These are phyloP conservation scores for Nemotelus pantherinus DNA, from an alignment of 2,888 invertebrate genomes.

Conservation along the genomic window DNA sequence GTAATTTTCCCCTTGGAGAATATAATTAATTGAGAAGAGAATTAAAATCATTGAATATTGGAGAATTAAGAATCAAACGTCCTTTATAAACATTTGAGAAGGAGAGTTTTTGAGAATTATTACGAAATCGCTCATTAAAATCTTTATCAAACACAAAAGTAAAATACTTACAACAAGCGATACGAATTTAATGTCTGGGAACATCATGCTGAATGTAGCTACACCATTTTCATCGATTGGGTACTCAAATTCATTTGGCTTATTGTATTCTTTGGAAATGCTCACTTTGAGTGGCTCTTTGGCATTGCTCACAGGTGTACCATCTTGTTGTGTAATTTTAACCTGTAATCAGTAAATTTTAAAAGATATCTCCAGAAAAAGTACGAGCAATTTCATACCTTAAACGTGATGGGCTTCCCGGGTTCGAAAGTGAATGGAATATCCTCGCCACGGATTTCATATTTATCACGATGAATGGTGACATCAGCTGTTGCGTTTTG, in stretches of 20 bases:
- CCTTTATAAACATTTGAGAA: too few species aligned
- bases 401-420: conserved; percentile 83
- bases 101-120: too few species aligned
- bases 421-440: conserved; percentile 91
- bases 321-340: conserved; percentile 78
- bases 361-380: too few species aligned
- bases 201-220: conserved; percentile 71
- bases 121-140: too few species aligned
- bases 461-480: conserved; percentile 79
- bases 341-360: conserved; percentile 61
- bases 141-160: neutral
- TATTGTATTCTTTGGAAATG: conserved; percentile 32
- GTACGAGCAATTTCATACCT: conserved; percentile 66
- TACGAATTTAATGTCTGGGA: conserved; percentile 65
- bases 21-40: too few species aligned
- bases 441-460: conserved; percentile 79
- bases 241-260: conserved; percentile 50
- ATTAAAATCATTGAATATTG: too few species aligned
- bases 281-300: conserved; percentile 67
- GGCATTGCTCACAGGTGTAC: conserved; percentile 71
- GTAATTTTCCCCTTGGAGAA: too few species aligned
- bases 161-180: conserved; percentile 48
- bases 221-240: conserved; percentile 72
- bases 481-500: conserved; percentile 81
- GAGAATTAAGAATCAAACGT: too few species aligned